Base-by-base conservation (phyloP, 2,113 vertebrate species). In the Aphyosemion australe region DNA sequence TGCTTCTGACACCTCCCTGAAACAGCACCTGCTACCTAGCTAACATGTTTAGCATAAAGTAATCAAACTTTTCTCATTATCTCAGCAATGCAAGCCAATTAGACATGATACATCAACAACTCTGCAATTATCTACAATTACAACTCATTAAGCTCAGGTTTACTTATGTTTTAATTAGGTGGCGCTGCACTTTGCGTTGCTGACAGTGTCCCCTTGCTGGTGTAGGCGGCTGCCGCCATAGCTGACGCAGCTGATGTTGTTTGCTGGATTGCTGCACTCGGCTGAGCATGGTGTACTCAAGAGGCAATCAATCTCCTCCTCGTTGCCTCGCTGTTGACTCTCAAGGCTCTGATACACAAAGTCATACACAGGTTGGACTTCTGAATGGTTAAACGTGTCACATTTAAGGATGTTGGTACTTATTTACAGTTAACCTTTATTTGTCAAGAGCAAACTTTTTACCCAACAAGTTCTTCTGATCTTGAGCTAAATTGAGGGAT, bases 61-160 rank as follows among this genome's bases (percentile, higher is more conserved):
- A 91, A 92, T 93, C 87, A 90, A 90, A 91, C 76, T 90, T 91
- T 89, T 88, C 86, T 91, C 87, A 91, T 91, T 88, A 91, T 90
- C 86, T 86, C 82, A 86, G 89, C 85, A 87, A 74, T 90, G 76
- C 78, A 56, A 83, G 77, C 82, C 87, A 90, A 90, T 92, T 92
- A 91, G 83, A 84, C 86, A 62, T 73, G 73, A 90, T 87, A 83
- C 84, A 90, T 79, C 88, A 88, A 89, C 88, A 91, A 80, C 77
- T 87, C 80, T 74, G 85, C 84, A 89, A 88, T 90, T 89, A 90
- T 84, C 79, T 83, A 74, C 87, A 87, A 90, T 91, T 90, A 88
- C 83, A 82, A 86, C 75, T 84, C 87, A 90, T 90, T 89, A 89
- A 41, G 80, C 67, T 69, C 63, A 84, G 87, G 87, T 90, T 91